These are phyloP conservation scores for Leptinotarsa rubiginosa DNA, from an alignment of 2,888 invertebrate genomes.

Conservation along the genomic window DNA sequence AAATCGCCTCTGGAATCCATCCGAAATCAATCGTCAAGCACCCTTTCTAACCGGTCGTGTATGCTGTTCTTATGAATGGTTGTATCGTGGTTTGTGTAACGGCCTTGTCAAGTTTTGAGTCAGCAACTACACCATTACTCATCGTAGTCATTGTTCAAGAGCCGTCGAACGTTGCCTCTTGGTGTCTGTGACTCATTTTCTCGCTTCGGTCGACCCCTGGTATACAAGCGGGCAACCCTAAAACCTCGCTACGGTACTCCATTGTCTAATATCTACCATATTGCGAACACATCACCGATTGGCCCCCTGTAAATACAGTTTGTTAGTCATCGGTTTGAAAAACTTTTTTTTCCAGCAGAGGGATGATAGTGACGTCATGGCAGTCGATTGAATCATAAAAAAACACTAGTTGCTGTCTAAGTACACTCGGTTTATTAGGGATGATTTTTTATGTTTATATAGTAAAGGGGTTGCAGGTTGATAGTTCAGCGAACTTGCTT, in stretches of 20 bases:
- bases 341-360: slow-evolving; percentile 3
- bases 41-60: slow-evolving; percentile 21
- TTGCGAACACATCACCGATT: slow-evolving; percentile 37
- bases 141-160: slow-evolving; percentile 63
- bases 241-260: slow-evolving; percentile 28
- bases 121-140: slow-evolving; percentile 61
- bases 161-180: slow-evolving; percentile 59
- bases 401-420: neutral
- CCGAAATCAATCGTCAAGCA: slow-evolving; percentile 1
- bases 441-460: no score
- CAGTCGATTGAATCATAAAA: slow-evolving; percentile 20
- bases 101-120: slow-evolving; percentile 65
- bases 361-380: slow-evolving; percentile 24
- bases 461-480: no score
- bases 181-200: slow-evolving; percentile 48
- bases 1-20: neutral
- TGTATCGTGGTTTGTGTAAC: slow-evolving; percentile 55
- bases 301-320: slow-evolving; percentile 34
- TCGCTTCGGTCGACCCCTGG: slow-evolving; percentile 27
- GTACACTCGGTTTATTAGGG: neutral
- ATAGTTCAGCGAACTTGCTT: no score
- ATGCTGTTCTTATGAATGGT: slow-evolving; percentile 52
- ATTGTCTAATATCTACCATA: slow-evolving; percentile 43
- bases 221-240: slow-evolving; percentile 25
- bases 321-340: slow-evolving; percentile 39